Percentiles rank a stretch among this genome's conserved stretches.
Evolutionary conservation across 2,888 invertebrate species (phyloP).

Genomic region (Hartigia nigra): DNA sequence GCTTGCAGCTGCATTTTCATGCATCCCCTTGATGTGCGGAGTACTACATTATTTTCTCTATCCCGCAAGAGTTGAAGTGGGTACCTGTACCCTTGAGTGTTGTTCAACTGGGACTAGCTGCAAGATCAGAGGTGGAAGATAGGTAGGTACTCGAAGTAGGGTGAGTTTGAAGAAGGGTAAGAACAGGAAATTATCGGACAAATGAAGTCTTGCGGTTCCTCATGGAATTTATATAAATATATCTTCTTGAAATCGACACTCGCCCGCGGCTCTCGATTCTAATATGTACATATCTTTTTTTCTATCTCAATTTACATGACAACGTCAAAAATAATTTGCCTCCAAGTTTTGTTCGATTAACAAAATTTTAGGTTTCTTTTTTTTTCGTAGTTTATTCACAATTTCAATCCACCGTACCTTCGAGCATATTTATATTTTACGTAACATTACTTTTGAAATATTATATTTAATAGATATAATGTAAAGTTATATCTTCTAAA

Average conservation of each 20-base stretch:
- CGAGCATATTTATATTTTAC: background rate
- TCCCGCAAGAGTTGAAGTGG: background rate
- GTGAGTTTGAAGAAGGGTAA: background rate
- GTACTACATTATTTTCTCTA: background rate
- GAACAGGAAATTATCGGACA: background rate
- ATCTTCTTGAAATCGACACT: background rate
- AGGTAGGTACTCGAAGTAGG: background rate
- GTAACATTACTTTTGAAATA: background rate
- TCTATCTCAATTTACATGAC: background rate
- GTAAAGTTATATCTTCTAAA: background rate
- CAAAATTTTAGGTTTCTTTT: background rate
- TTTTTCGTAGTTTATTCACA: background rate
- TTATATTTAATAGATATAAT: background rate
- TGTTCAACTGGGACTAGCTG: background rate
- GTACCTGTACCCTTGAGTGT: background rate
- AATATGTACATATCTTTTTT: background rate
- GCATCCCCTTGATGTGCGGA: conserved; percentile 3
- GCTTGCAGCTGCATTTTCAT: conserved; percentile 10
- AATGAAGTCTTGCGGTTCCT: background rate
- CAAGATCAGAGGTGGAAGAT: background rate
- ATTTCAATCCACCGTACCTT: background rate
- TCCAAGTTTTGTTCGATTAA: background rate
- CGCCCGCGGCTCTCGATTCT: background rate
- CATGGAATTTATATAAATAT: background rate
- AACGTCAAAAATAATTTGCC: background rate